Base-by-base conservation (phyloP, 2,797 vertebrate genomes). In the Cottoperca gobio region DNA sequence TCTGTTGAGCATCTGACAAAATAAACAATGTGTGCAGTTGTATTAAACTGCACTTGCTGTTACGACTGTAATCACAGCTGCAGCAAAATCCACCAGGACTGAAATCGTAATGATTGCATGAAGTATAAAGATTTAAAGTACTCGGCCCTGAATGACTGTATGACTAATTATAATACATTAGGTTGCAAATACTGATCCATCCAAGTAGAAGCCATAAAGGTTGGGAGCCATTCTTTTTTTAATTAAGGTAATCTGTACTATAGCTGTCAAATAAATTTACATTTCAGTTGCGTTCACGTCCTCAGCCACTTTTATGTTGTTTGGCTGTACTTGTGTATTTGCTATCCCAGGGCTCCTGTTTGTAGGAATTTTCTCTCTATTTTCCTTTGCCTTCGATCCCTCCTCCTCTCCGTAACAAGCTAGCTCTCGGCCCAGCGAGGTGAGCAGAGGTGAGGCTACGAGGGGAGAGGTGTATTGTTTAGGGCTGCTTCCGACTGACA, bases 321-420 rank as follows among this genome's bases (percentile, higher is more conserved):
- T n/a, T 24, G 65, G 23, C 50, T 53, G 53, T n/a, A n/a, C n/a
- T n/a, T n/a, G n/a, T n/a, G 6, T 80, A 12, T 80, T 61, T 84
- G 54, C 82, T 76, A 69, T 91, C 79, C 77, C 76, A 42, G 9
- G 69, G 70, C 85, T 88, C 89, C 81, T 87, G 82, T 91, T 92
- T 86, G 83, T 78, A 70, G 65, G 76, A 76, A 86, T 81, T 83
- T 87, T 78, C 76, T 82, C 62, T 86, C 73, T 84, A 53, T 90
- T 91, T 90, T 77, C 60, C 59, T 76, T 81, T 45, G 63, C 79
- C 71, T 90, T 89, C 78, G 23, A 84, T 88, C 79, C 74, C 50
- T 78, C 74, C 65, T 83, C 78, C 71, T 86, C 66, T 84, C 86
- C 86, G 79, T 94, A 94, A 94, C 92, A 93, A 94, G 92, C 90